Conservation (phyloP, 2,888 invertebrate genomes). For the Tanytarsus gracilentus region DNA sequence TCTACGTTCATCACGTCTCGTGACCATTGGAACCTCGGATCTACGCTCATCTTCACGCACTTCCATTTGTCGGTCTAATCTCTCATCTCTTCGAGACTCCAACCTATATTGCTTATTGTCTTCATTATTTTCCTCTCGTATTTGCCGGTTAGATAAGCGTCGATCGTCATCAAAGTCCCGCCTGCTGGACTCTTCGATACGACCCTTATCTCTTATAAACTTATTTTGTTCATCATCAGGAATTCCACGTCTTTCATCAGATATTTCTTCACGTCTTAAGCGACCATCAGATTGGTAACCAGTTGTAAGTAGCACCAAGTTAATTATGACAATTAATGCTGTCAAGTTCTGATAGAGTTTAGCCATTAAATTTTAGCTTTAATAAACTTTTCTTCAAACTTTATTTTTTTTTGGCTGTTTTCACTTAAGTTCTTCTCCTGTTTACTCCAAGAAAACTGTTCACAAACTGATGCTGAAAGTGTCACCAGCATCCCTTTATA, state of each 20-base stretch:
- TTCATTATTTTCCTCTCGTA: not conserved
- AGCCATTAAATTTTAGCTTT: not conserved
- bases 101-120: not conserved
- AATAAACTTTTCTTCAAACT: not conserved
- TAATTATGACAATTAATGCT: not conserved
- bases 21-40: too few relatives aligned
- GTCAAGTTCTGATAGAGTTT: not conserved
- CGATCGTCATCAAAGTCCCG: not conserved
- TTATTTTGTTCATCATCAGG: constrained; percentile 18
- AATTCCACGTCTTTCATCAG: not conserved
- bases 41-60: too few relatives aligned
- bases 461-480: not conserved
- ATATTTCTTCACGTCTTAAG: not conserved
- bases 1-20: too few relatives aligned
- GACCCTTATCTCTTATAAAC: constrained; percentile 18
- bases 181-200: not conserved
- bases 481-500: not conserved
- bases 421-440: not conserved
- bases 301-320: not conserved
- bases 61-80: too few relatives aligned
- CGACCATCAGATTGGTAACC: not conserved
- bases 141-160: not conserved
- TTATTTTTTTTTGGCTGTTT: not conserved
- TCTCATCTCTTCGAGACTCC: not conserved
- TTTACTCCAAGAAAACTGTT: not conserved